Evolutionary conservation across 1,140 invertebrate genomes (phyloP).

Genomic region (Drosophila prosaltans): DNA sequence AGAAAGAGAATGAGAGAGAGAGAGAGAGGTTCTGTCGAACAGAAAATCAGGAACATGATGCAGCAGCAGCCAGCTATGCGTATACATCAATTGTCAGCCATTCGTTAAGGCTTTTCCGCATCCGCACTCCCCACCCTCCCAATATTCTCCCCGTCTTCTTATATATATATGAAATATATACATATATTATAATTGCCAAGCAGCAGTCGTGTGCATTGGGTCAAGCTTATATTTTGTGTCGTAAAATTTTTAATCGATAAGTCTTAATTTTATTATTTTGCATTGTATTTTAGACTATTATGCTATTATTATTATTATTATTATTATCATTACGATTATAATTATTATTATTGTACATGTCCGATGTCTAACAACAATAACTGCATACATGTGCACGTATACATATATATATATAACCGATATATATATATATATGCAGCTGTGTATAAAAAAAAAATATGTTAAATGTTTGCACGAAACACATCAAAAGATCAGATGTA

Average conservation of each 20-base stretch:
- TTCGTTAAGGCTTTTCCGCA: conserved; percentile 50
- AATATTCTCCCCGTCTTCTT: conserved; percentile 36
- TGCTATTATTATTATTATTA: conserved; percentile 62
- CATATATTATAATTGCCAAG: conserved; percentile 59
- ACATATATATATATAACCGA: conserved; percentile 27
- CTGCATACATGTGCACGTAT: conserved; percentile 32
- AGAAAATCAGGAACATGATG: conserved; percentile 39
- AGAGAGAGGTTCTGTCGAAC: conserved; percentile 33
- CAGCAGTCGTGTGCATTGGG: conserved; percentile 46
- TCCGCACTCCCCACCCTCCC: neutral
- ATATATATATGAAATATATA: conserved; percentile 13
- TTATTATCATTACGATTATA: conserved; percentile 53
- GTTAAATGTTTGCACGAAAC: conserved; percentile 44
- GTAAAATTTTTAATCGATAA: conserved; percentile 60
- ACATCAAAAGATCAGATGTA: conserved; percentile 47
- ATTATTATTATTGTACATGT: conserved; percentile 53
- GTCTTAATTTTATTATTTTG: conserved; percentile 71
- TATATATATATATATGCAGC: conserved; percentile 36
- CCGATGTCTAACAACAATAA: conserved; percentile 31
- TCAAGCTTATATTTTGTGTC: conserved; percentile 67
- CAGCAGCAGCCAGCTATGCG: conserved; percentile 38
- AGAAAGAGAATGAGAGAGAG: no score
- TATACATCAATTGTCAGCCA: conserved; percentile 65
- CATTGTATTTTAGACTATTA: conserved; percentile 76
- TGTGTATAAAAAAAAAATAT: conserved; percentile 37